These are phyloP conservation scores for Mesoligia furuncula DNA, from an alignment of 2,888 invertebrate genomes.

Conservation along the genomic window DNA sequence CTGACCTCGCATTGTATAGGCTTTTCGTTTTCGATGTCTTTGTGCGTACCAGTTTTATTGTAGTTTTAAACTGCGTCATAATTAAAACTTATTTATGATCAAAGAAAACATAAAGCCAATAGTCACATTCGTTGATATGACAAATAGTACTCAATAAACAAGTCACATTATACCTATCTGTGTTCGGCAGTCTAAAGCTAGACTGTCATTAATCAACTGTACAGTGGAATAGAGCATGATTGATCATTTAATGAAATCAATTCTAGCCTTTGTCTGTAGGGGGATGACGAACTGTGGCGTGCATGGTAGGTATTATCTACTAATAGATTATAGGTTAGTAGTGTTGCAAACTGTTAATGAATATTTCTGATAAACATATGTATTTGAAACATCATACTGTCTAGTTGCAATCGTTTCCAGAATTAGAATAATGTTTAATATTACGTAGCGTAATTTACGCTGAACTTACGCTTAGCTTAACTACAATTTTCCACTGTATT, in stretches of 20 bases:
- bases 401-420: background rate
- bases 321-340: background rate
- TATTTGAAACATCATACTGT: background rate
- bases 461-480: background rate
- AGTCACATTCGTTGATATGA: background rate
- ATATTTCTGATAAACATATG: no score
- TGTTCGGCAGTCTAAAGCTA: constrained; percentile 13
- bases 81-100: background rate
- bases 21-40: background rate
- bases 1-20: background rate
- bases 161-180: background rate
- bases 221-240: constrained; percentile 29
- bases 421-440: background rate
- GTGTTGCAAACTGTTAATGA: background rate
- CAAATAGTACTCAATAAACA: constrained; percentile 3
- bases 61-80: background rate
- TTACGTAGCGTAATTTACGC: background rate
- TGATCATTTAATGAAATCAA: constrained; percentile 51
- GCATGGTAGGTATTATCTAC: background rate
- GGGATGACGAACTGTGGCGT: background rate
- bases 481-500: background rate
- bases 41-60: background rate
- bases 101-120: background rate
- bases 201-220: constrained; percentile 39
- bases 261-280: constrained; percentile 25